Evolutionary conservation across 2,113 vertebrate genomes (phyloP), one percentile per base, ranked within the genome.

Genomic region (Riparia riparia): DNA sequence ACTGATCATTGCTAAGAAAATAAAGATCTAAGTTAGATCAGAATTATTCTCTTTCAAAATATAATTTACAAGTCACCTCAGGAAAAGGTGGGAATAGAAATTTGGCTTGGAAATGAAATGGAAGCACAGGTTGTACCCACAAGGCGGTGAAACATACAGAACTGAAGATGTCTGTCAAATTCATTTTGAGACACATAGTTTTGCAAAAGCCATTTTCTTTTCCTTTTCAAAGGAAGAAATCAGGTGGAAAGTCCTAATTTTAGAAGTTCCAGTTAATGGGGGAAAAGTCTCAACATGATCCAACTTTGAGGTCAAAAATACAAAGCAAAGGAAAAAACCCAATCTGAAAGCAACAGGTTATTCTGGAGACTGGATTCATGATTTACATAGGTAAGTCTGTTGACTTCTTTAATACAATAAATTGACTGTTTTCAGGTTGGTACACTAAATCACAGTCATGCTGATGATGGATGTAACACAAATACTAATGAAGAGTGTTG

Each of bases 71-170:
- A 94, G 39, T 77, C 64, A 94, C 65, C 82, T 93, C 73, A 69
- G 69, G 45, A 93, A 90, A 86, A 92, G 17, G 92, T 89, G 90
- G 86, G 37, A 92, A 92, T 90, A 50, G 44, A 82, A 83, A 86
- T 79, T 6, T 19, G 20, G 56, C 41, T 94, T 91, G 80, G 69
- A 89, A 96, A 81, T 86, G 2, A 90, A 95, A 89, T 64, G 49
- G 76, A 95, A 96, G 49, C 41, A 78, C 37, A 77, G 32, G 56
- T 31, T 81, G 74, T 79, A 63, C 44, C 44, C 68, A 82, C 3
- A 17, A 83, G 26, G 21, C 31, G 29, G 54, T 66, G 56, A 92
- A 54, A 92, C 28, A 74, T 10, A 87, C 15, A 47, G 49, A 91
- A 82, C 25, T 41, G 28, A 93, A 73, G 76, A 92, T 41, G 32